These are phyloP conservation scores for Graptemys geographica DNA, from an alignment of 2,797 vertebrate genomes.

Conservation along the genomic window DNA sequence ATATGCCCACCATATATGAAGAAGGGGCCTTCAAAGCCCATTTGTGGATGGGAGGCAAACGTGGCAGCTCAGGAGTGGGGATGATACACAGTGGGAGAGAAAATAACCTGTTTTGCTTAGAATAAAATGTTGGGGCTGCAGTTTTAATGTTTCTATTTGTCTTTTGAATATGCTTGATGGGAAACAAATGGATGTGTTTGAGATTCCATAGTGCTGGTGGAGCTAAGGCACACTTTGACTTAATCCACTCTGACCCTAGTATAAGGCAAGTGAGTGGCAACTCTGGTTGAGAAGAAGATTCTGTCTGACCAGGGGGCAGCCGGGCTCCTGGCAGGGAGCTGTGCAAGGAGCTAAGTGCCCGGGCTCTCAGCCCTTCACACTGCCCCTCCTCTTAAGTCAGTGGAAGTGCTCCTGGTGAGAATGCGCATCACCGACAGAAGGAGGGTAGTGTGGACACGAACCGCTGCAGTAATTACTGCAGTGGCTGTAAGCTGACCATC, in stretches of 20 bases:
- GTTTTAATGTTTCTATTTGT: background rate
- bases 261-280: background rate
- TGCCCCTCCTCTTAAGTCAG: no score
- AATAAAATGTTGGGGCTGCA: background rate
- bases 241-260: background rate
- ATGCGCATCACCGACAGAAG: no score
- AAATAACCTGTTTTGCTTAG: background rate
- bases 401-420: no score
- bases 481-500: no score
- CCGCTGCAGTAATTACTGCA: no score
- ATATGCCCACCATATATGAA: background rate
- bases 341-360: no score
- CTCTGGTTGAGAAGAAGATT: background rate
- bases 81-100: background rate
- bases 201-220: background rate
- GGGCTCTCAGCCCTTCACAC: no score
- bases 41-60: background rate
- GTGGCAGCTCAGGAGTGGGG: background rate
- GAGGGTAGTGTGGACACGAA: no score
- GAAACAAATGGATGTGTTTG: background rate
- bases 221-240: background rate
- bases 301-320: no score
- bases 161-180: background rate
- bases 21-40: background rate
- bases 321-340: no score